Conservation (phyloP, 2,888 invertebrate genomes). For the Caenorhabditis plicata region DNA sequence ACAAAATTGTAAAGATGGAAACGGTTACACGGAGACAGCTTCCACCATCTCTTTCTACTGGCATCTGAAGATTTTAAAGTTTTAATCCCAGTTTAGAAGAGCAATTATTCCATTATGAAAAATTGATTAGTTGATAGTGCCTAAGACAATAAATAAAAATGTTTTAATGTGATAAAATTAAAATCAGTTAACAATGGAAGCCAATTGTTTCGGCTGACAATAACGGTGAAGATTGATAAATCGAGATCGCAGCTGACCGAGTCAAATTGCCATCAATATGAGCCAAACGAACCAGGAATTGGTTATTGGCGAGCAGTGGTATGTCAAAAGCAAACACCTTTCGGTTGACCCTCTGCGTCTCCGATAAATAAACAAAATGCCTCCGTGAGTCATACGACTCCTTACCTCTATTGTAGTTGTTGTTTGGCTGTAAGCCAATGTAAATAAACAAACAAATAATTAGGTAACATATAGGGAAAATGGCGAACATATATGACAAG, state of each 20-base stretch:
- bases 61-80: slow-evolving; percentile 6
- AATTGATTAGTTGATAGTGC: neutral
- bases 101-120: neutral
- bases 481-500: no score
- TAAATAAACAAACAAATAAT: no score
- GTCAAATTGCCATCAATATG: no score
- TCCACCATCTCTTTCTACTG: slow-evolving; percentile 26
- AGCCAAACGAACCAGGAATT: no score
- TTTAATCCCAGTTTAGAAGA: neutral
- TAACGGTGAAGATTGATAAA: slow-evolving; percentile 20
- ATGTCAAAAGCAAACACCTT: no score
- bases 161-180: neutral
- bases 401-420: no score
- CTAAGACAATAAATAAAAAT: neutral
- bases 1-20: slow-evolving; percentile 19
- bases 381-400: no score
- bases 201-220: slow-evolving; percentile 15
- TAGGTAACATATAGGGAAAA: no score
- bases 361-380: no score
- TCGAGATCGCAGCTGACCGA: slow-evolving; percentile 34
- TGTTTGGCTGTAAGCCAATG: no score
- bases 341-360: no score
- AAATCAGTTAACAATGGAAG: neutral
- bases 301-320: no score
- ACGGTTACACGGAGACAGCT: slow-evolving; percentile 25